phyloP scores from a whole-genome alignment of 1,140 invertebrate species.

The Sitodiplosis mosellana region DNA sequence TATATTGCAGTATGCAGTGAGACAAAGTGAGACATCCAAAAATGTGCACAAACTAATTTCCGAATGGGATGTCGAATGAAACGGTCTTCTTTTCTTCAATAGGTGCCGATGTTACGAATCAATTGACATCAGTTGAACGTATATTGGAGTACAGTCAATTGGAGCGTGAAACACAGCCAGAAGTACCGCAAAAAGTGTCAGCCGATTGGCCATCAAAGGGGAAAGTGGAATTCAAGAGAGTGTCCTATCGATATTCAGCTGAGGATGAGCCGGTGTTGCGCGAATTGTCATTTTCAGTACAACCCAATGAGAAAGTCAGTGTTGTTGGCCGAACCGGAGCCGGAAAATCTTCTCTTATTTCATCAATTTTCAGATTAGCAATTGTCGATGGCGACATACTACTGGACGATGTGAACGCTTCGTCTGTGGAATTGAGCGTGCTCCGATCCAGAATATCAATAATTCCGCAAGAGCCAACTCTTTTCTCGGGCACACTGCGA shows the following conservation, averaged over 20 bases:
- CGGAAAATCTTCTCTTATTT: constrained; percentile 60
- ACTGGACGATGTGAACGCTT: neutral
- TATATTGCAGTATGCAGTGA: constrained; percentile 65
- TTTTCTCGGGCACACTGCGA: constrained; percentile 39
- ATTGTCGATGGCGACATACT: neutral
- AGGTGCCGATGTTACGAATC: constrained; percentile 55
- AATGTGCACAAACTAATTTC: too few relatives aligned
- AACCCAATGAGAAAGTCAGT: constrained; percentile 46
- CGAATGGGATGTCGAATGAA: too few relatives aligned
- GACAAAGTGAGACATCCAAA: constrained; percentile 42
- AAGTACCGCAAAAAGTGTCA: neutral
- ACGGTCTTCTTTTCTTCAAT: too few relatives aligned
- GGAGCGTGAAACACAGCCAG: constrained; percentile 2
- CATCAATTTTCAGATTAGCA: constrained; percentile 40
- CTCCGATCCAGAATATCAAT: constrained; percentile 39
- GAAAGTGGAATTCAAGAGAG: constrained; percentile 2
- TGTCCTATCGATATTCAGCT: constrained; percentile 3
- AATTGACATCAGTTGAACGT: constrained; percentile 62
- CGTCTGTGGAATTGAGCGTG: constrained; percentile 20
- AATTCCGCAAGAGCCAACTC: constrained; percentile 52
- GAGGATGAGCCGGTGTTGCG: constrained; percentile 30
- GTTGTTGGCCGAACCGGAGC: constrained; percentile 67
- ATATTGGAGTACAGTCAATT: constrained; percentile 47
- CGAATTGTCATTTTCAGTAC: constrained; percentile 36
- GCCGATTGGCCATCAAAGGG: neutral